These are phyloP conservation scores for Anabas testudineus DNA, from an alignment of 2,797 vertebrate genomes.

Conservation along the genomic window DNA sequence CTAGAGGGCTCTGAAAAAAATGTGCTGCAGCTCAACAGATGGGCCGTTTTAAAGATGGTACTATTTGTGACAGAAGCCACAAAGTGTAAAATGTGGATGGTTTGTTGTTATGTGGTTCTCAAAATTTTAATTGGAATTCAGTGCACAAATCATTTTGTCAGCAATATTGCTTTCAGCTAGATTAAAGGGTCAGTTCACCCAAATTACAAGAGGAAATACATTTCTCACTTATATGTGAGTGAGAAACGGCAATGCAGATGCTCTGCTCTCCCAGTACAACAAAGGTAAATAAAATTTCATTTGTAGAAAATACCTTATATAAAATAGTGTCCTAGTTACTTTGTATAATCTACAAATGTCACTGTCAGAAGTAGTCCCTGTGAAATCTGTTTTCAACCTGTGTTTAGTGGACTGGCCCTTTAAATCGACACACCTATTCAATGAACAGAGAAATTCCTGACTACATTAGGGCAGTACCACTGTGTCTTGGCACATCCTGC, in stretches of 20 bases:
- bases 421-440: background rate
- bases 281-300: background rate
- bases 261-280: background rate
- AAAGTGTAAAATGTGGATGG: background rate
- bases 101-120: background rate
- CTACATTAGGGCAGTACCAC: background rate
- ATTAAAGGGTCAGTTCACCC: conserved; percentile 15
- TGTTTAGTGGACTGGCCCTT: conserved; percentile 4
- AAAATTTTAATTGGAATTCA: background rate
- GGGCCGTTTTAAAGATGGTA: background rate
- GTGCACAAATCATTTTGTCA: background rate
- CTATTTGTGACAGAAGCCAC: background rate
- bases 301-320: background rate
- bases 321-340: no score
- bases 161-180: background rate
- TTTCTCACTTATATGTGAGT: no score
- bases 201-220: background rate
- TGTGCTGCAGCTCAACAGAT: background rate
- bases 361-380: background rate
- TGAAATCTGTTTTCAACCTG: background rate
- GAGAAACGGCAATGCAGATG: background rate
- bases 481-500: conserved; percentile 60
- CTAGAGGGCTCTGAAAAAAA: conserved; percentile 28
- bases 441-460: background rate
- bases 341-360: background rate